Evolutionary conservation across 1,140 invertebrate genomes (phyloP), one percentile per base, ranked within the genome.

Genomic region (Drosophila sp.): DNA sequence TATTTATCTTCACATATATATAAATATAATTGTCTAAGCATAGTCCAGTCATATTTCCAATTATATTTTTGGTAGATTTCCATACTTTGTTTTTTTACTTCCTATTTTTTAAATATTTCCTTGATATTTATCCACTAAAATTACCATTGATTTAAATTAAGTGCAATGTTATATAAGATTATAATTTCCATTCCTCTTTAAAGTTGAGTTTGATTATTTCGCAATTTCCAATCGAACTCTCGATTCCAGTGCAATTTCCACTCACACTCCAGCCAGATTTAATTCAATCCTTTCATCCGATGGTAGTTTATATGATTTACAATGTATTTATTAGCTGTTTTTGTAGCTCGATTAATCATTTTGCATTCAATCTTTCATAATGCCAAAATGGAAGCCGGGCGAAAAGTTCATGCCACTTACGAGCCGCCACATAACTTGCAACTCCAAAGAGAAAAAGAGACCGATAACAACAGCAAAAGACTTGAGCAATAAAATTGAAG

Each of bases 321-420:
- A 77, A 76, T 58, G 59, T 62, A 86, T 80, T 86, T 76, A 82
- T 80, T 71, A 66, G 29, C 51, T 70, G 73, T 75, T 69, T 71
- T 75, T 54, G 59, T 50, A 21, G 77, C 64, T 48, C 46, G 14
- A 86, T 86, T 86, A 84, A 84, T 84, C 80, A 84, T 74, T 77
- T 9, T 59, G 48, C 25, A 18, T 53, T 16, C 43, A 53, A 72
- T 72, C 69, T 72, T 72, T 51, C 53, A 58, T 66, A 72, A 72
- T 65, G 34, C 51, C 29, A 40, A 62, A 57, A 48, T 40, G 34
- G 54, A 63, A 64, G 59, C 54, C 41, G 34, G 51, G 57, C 63
- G 25, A 40, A 82, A 83, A 82, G 79, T 82, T 82, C 79, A 83
- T 75, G 41, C 67, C 36, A 76, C 72, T 83, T 66, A 38, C 57